Conservation (phyloP, 2,113 vertebrate species). For the Progne subis region DNA sequence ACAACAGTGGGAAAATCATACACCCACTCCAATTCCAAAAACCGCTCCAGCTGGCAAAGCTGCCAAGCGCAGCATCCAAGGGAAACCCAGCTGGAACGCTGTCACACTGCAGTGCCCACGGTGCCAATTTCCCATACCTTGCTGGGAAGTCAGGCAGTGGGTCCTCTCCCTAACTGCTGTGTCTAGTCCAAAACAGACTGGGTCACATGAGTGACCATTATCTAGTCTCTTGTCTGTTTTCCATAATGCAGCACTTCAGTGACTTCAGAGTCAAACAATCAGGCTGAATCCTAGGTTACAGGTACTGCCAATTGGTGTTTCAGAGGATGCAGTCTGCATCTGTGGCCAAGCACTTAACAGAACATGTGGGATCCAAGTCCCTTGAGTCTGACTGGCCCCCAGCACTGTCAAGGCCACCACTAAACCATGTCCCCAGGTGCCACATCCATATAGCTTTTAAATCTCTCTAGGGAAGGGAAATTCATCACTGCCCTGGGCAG, state of each 20-base stretch:
- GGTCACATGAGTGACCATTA: fast-evolving
- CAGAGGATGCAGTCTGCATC: background rate
- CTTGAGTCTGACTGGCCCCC: background rate
- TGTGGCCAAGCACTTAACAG: background rate
- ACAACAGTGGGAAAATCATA: slow-evolving; percentile 57
- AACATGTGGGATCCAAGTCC: background rate
- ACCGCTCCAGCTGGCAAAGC: slow-evolving; percentile 14
- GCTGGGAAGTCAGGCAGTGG: background rate
- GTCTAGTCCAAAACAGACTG: fast-evolving
- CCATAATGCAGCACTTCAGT: background rate
- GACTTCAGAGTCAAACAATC: background rate
- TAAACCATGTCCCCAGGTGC: background rate
- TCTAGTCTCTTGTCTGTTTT: background rate
- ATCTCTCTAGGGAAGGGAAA: background rate
- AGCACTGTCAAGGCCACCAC: background rate
- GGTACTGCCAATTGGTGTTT: fast-evolving
- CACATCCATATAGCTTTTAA: background rate
- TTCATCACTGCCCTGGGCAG: background rate
- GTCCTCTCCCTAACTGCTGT: background rate
- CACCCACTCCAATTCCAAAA: slow-evolving; percentile 55
- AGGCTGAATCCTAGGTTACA: background rate
- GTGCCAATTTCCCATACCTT: background rate
- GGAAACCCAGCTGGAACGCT: slow-evolving; percentile 6
- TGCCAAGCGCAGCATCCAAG: background rate
- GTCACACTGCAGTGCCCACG: fast-evolving